Evolutionary conservation across 53 echinoderm and acorn worm genomes (phyloP).

Genomic region (Stichopus horrens): DNA sequence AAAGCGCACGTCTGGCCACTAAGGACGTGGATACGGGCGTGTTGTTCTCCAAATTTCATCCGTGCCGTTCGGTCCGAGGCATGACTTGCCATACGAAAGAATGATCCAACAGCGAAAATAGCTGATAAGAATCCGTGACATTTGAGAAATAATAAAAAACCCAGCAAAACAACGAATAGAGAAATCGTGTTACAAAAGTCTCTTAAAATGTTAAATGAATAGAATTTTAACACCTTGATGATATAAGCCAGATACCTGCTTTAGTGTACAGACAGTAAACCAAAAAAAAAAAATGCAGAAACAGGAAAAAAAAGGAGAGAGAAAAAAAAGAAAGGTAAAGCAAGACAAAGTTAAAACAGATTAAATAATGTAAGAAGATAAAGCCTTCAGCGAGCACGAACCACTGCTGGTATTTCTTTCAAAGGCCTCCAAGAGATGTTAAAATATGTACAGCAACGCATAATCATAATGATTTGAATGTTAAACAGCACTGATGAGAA

Average conservation of each 20-base stretch:
- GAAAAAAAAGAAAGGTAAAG: too few species aligned
- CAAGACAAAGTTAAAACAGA: too few species aligned
- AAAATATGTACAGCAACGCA: not conserved
- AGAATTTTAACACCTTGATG: constrained; percentile 37
- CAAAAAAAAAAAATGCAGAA: too few species aligned
- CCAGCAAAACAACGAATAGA: constrained; percentile 16
- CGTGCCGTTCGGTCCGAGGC: constrained; percentile 24
- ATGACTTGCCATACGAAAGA: constrained; percentile 37
- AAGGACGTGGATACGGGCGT: constrained; percentile 37
- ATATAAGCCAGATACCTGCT: constrained; percentile 34
- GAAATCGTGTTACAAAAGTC: constrained; percentile 28
- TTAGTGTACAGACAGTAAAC: not conserved
- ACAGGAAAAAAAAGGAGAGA: too few species aligned
- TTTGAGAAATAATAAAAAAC: constrained; percentile 28
- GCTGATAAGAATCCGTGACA: constrained; percentile 35
- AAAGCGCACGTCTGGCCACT: constrained; percentile 36
- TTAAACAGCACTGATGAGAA: too few species aligned
- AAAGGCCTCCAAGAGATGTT: not conserved
- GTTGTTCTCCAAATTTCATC: constrained; percentile 17
- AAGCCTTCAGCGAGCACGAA: constrained; percentile 14
- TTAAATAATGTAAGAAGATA: not conserved
- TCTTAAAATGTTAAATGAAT: constrained; percentile 13
- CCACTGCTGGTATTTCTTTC: not conserved
- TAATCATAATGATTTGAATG: too few species aligned
- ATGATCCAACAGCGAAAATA: constrained; percentile 14